phyloP scores from a whole-genome alignment of 2,113 vertebrate genomes.

The Nymphicus hollandicus region DNA sequence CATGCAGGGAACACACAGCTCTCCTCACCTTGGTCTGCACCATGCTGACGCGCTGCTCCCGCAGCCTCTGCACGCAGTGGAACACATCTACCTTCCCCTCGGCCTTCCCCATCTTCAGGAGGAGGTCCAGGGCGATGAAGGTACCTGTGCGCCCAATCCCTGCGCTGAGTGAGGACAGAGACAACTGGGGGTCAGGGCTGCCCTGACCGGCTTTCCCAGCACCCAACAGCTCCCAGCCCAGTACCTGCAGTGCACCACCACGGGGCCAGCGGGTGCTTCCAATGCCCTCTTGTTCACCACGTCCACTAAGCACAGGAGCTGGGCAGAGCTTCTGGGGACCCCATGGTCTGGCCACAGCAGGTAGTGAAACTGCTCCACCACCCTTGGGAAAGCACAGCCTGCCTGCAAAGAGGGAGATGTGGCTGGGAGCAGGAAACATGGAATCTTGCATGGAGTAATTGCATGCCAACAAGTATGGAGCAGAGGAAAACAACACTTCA shows the following conservation, averaged over 20 bases:
- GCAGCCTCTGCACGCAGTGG: slow-evolving; percentile 36
- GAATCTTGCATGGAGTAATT: not conserved
- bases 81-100: slow-evolving; percentile 67
- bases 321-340: slow-evolving; percentile 38
- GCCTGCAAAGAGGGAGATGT: not conserved
- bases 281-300: not conserved
- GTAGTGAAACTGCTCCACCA: slow-evolving; percentile 62
- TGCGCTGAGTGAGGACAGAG: slow-evolving; percentile 42
- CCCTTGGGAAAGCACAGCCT: slow-evolving; percentile 37
- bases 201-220: not conserved
- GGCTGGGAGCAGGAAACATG: not conserved
- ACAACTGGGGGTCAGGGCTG: not conserved
- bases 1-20: not conserved
- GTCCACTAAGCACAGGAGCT: slow-evolving; percentile 50
- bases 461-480: not conserved
- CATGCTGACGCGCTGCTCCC: slow-evolving; percentile 59
- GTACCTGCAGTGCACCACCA: slow-evolving; percentile 72
- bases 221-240: rapidly evolving
- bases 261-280: not conserved
- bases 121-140: slow-evolving; percentile 62
- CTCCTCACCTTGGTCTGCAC: slow-evolving; percentile 67
- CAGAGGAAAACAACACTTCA: not conserved
- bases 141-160: slow-evolving; percentile 68
- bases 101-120: slow-evolving; percentile 57
- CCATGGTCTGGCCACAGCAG: slow-evolving; percentile 64